Conservation (phyloP, 1,140 invertebrate genomes). For the Amyelois transitella region DNA sequence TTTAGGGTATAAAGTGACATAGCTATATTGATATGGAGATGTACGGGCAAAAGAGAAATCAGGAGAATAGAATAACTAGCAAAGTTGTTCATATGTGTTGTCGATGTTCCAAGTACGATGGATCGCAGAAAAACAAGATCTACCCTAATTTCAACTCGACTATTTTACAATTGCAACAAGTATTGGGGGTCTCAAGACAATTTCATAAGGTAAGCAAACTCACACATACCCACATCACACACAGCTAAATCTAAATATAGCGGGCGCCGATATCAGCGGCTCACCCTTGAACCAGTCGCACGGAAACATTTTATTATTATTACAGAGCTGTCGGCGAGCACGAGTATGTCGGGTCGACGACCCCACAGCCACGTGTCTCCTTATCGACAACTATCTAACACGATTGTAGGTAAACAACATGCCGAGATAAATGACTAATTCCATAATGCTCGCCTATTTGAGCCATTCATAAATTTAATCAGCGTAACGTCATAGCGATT, state of each 20-base stretch:
- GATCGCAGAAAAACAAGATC: too few relatives aligned
- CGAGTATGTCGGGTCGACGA: conserved; percentile 71
- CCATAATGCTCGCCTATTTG: conserved; percentile 58
- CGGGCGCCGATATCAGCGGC: conserved; percentile 71
- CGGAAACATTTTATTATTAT: conserved; percentile 75
- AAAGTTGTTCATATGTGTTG: too few relatives aligned
- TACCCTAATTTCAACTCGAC: too few relatives aligned
- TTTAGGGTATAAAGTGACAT: too few relatives aligned
- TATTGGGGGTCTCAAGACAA: conserved; percentile 27
- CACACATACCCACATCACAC: conserved; percentile 56
- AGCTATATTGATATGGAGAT: too few relatives aligned
- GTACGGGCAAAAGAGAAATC: too few relatives aligned
- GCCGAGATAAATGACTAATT: conserved; percentile 73
- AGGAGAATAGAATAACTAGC: too few relatives aligned
- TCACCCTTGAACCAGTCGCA: conserved; percentile 74
- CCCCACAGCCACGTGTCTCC: conserved; percentile 70
- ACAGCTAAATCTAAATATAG: conserved; percentile 74
- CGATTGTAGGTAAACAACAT: conserved; percentile 71
- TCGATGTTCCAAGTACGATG: too few relatives aligned
- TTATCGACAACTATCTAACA: conserved; percentile 75
- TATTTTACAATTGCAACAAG: too few relatives aligned
- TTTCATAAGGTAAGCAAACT: conserved; percentile 30
- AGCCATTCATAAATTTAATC: conserved; percentile 65
- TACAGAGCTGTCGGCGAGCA: conserved; percentile 72
- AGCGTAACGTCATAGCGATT: conserved; percentile 45